phyloP scores from a whole-genome alignment of 2,888 invertebrate species.

The Luperina testacea region DNA sequence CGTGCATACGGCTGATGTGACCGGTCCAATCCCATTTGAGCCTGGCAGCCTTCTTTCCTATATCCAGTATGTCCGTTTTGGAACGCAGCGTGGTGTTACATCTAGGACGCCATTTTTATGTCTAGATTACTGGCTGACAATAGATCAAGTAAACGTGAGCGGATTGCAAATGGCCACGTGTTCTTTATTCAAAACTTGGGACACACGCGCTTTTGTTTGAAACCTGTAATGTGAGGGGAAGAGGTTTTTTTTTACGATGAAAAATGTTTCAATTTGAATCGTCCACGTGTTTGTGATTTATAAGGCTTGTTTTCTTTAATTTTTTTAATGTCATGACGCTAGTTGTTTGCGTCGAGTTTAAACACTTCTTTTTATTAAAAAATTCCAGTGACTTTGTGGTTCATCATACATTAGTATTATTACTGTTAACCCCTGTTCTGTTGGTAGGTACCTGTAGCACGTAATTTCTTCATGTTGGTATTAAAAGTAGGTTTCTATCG shows the following conservation, averaged over 20 bases:
- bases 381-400: background rate
- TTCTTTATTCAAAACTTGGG: constrained; percentile 33
- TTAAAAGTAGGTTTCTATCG: background rate
- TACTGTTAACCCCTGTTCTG: background rate
- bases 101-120: background rate
- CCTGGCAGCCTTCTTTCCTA: no score
- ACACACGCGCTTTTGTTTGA: background rate
- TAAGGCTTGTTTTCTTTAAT: background rate
- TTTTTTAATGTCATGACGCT: background rate
- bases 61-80: no score
- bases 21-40: no score
- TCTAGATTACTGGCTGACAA: constrained; percentile 40
- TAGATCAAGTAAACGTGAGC: constrained; percentile 42
- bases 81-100: no score
- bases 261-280: background rate
- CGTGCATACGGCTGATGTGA: no score
- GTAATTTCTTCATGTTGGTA: background rate
- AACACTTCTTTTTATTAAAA: background rate
- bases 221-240: constrained; percentile 11
- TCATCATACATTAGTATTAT: background rate
- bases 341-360: background rate
- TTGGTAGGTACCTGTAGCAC: background rate
- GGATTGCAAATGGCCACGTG: constrained; percentile 32
- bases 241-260: background rate
- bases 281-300: background rate